Base-by-base conservation (phyloP, 2,113 vertebrate genomes). In the Jacana jacana region DNA sequence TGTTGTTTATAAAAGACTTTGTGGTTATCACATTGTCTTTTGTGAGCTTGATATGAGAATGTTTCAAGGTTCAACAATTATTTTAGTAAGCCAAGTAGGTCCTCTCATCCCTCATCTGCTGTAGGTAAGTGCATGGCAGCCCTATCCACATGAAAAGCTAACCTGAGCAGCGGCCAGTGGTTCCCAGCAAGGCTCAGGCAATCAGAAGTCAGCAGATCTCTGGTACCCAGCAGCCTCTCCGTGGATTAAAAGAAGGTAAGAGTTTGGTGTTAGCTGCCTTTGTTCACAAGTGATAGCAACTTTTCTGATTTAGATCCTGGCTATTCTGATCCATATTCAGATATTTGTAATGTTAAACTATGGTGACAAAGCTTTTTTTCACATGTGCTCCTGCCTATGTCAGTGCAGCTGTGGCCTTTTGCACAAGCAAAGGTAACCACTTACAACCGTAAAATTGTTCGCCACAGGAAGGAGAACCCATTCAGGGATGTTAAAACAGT, bases 91-190 rank as follows among this genome's bases (percentile, higher is more conserved):
- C 7, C 27, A 42, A 2, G 31, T n/a, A 61, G 23, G 40, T 61
- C 31, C 31, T 42, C 39, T 48, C 39, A 37, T 48, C 52, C 79
- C 46, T 77, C 23, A 25, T 55, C 19, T 61, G n/a, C 52, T 78
- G 28, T 31, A 54, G 30, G 31, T 40, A 46, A 37, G 37, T 19
- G 87, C 27, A 28, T 0, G 0, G 46, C 71, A 72, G 10, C 72
- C 23, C 28, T 39, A 8, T 27, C 33, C 22, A 2, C 1, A 0
- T n/a, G 54, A 28, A 80, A 80, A 48, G 22, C 37, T 42, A 39
- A 65, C 51, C 44, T 39, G 27, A 24, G 33, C 30, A 58, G 57
- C 1, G 1, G 28, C 10, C 7, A 0, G 25, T 18, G 10, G 12
- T 66, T 54, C 52, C 68, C 49, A 49, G 31, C 22, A 23, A n/a